phyloP scores from a whole-genome alignment of 2,113 vertebrate genomes.

The Etheostoma cragini region DNA sequence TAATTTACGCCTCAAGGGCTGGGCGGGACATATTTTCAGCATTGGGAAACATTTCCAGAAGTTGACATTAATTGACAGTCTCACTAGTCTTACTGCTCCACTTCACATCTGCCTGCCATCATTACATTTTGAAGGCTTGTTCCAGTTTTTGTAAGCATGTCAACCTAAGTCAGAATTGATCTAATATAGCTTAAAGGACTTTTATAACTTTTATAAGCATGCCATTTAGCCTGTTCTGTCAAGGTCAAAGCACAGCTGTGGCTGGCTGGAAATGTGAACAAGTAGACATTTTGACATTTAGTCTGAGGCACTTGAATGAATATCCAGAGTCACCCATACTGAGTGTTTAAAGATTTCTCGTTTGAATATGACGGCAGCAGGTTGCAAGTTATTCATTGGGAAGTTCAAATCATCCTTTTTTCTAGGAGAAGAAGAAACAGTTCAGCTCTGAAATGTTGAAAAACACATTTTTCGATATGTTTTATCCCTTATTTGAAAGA shows the following conservation, averaged over 20 bases:
- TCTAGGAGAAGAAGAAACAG: background rate
- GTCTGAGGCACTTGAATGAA: background rate
- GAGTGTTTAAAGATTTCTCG: background rate
- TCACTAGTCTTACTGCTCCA: too few relatives aligned
- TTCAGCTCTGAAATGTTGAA: background rate
- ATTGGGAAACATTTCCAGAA: background rate
- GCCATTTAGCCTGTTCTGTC: background rate
- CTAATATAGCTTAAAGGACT: background rate
- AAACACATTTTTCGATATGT: background rate
- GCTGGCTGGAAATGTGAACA: background rate
- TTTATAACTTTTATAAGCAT: background rate
- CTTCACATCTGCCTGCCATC: background rate
- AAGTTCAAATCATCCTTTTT: background rate
- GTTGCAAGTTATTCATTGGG: background rate
- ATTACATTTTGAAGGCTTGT: background rate
- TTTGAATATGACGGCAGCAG: background rate
- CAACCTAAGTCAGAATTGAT: background rate
- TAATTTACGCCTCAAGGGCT: background rate
- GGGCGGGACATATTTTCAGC: background rate
- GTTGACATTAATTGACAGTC: background rate
- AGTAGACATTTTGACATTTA: background rate
- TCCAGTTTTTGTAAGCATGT: background rate
- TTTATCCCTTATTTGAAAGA: slow-evolving; percentile 19
- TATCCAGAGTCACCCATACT: background rate
- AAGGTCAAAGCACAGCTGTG: background rate